Evolutionary conservation across 2,113 vertebrate genomes (phyloP), one percentile per base, ranked within the genome.

Genomic region (Falcunculus frontatus): DNA sequence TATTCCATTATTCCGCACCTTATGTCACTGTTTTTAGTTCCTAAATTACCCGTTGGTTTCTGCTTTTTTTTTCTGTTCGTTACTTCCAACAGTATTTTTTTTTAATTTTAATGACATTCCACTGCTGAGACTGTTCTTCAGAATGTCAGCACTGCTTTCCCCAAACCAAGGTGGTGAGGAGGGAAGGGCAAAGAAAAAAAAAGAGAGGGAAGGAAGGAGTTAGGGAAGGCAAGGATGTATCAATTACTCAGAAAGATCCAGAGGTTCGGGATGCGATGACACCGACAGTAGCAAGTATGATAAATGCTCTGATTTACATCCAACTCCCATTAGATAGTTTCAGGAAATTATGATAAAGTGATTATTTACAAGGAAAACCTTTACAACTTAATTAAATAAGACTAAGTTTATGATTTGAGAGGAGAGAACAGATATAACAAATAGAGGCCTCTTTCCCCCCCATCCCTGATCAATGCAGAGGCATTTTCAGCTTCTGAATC

Each of bases 1-100:
- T 93, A 96, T 98, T 97, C 97, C 94, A 97, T 98, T 98, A 97
- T 97, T 98, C 95, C 76, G 56, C 59, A 96, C 97, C 97, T 98
- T 98, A 97, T 98, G 97, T 93, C 94, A 97, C 91, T 98, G 97
- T 97, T 98, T 98, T 96, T 77, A 77, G 60, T 93, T 93, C 93
- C 92, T 89, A 85, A 96, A 97, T 97, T 96, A 92, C 77, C 85
- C 44, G 1, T 95, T 94, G 4, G 1, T 42, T 75, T 65, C 30
- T 64, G 8, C 4, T 16, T 18, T 11, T 37, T 47, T 35, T n/a
- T 2, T 1, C 91, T 87, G 35, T 37, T 95, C 4, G 7, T 90
- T 96, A 55, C 68, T 97, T 95, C 55, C 56, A 93, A 83, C 42
- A 69, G 69, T 97, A 81, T 96, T 97, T 97, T 39, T 39, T 39